Evolutionary conservation across 2,888 invertebrate species (phyloP).

Genomic region (Melangyna quadrimaculata): DNA sequence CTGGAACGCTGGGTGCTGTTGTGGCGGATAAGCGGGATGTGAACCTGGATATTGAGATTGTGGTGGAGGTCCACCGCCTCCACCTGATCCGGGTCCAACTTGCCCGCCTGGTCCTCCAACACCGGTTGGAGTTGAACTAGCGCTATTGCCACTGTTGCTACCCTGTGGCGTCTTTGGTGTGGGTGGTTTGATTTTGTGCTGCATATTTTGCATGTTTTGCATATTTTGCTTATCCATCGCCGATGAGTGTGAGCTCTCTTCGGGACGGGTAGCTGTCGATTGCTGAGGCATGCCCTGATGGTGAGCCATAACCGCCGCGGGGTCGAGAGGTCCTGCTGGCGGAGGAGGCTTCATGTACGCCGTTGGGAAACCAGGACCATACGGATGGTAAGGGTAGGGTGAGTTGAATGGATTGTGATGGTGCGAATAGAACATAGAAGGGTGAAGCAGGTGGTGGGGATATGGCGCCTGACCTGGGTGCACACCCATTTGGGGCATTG

Average conservation of each 20-base stretch:
- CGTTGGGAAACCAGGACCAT: conserved; percentile 81
- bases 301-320: conserved; percentile 79
- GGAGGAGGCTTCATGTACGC: conserved; percentile 81
- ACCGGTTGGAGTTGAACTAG: conserved; percentile 77
- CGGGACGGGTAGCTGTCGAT: conserved; percentile 82
- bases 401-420: conserved; percentile 84
- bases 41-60: conserved; percentile 64
- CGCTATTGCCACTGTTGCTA: conserved; percentile 75
- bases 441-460: conserved; percentile 86
- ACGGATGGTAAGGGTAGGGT: conserved; percentile 84
- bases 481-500: conserved; percentile 82
- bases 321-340: conserved; percentile 79
- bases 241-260: conserved; percentile 79
- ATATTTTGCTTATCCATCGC: conserved; percentile 82
- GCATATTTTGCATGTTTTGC: conserved; percentile 79
- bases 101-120: conserved; percentile 79
- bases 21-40: conserved; percentile 77
- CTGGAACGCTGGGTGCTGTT: conserved; percentile 85
- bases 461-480: conserved; percentile 89
- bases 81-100: conserved; percentile 77
- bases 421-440: conserved; percentile 86
- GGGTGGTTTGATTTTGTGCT: conserved; percentile 79
- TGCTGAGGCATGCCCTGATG: conserved; percentile 81
- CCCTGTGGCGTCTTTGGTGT: conserved; percentile 81
- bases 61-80: conserved; percentile 33